Base-by-base conservation (phyloP, 2,113 vertebrate genomes). In the Steatornis caripensis region DNA sequence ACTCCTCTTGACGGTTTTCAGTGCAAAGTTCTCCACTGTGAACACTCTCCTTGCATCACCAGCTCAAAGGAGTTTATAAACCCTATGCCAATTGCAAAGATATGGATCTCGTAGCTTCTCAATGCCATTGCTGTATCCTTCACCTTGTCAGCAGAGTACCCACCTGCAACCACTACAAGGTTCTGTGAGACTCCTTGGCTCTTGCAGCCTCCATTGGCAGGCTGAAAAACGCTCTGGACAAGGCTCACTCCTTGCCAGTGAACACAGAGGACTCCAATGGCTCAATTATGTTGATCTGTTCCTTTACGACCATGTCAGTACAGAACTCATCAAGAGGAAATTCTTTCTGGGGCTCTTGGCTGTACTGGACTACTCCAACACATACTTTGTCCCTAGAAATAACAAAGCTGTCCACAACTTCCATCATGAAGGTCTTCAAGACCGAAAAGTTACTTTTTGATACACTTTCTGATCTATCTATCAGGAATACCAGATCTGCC, bases 151-250 rank as follows among this genome's bases (percentile, higher is more conserved):
- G 92, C 29, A 3, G 98, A 98, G 4, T 92, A 76, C 1, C 98
- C 97, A 20, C 98, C 98, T 4, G 98, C 99, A 94, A 99, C 98
- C 68, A 99, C 92, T 29, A 99, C 78, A 58, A 99, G 96, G 36
- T 98, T 98, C 91, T 98, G 98, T 18, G 97, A 96, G 39, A 98
- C 77, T 10, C 65, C 66, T 2, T 36, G 64, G 21, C 83, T 86
- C 30, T 57, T 97, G 15, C 98, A 94, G 66, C 98, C 93, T 9
- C 98, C 98, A 2, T 43, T 89, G 0, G 71, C 92, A 14, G 87
- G 80, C 17, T 98, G 41, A 65, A 99, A 99, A 80, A 98, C 96
- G 2, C 58, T 87, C 14, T 30, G 82, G 32, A 97, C 95, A 58
- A 94, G 95, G 8, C 39, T 37, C 54, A 98, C 6, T 97, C 98